These are phyloP conservation scores for Pseudolycoriella hygida DNA, from an alignment of 2,888 invertebrate genomes.

Conservation along the genomic window DNA sequence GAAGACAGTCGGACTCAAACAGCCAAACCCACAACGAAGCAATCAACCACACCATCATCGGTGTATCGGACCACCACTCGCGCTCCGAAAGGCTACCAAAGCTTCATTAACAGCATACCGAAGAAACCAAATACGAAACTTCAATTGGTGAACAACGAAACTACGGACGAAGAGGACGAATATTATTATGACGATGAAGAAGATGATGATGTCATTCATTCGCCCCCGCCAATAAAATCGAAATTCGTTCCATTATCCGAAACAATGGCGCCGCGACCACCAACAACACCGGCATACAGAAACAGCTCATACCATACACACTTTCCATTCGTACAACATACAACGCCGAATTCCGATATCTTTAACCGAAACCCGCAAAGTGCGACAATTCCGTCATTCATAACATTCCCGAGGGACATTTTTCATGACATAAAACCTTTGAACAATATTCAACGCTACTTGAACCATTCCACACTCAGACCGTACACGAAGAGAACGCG, in stretches of 20 bases:
- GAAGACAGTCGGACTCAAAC: too few species aligned
- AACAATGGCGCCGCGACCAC: slow-evolving; percentile 25
- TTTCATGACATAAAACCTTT: slow-evolving; percentile 17
- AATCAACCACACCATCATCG: not conserved
- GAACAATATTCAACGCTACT: slow-evolving; percentile 25
- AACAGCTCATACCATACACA: slow-evolving; percentile 10
- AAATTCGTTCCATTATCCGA: slow-evolving; percentile 46
- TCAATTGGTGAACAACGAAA: slow-evolving; percentile 9
- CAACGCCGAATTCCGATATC: not conserved
- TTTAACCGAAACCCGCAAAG: slow-evolving; percentile 8
- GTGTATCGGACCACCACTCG: slow-evolving; percentile 8
- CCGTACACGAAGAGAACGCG: slow-evolving; percentile 36
- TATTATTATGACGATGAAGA: slow-evolving; percentile 21
- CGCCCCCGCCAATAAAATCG: slow-evolving; percentile 36
- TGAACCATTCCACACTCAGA: slow-evolving; percentile 34
- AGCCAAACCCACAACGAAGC: slow-evolving; percentile 1
- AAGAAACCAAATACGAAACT: slow-evolving; percentile 12
- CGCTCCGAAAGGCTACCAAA: slow-evolving; percentile 21
- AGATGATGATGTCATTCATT: slow-evolving; percentile 34
- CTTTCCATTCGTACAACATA: not conserved
- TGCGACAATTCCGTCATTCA: slow-evolving; percentile 21
- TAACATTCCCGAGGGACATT: slow-evolving; percentile 27
- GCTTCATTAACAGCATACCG: slow-evolving; percentile 21
- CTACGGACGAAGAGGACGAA: slow-evolving; percentile 1
- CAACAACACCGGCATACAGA: slow-evolving; percentile 9